Evolutionary conservation across 2,113 vertebrate species (phyloP), one percentile per base, ranked within the genome.

Genomic region (Hyla sarda): DNA sequence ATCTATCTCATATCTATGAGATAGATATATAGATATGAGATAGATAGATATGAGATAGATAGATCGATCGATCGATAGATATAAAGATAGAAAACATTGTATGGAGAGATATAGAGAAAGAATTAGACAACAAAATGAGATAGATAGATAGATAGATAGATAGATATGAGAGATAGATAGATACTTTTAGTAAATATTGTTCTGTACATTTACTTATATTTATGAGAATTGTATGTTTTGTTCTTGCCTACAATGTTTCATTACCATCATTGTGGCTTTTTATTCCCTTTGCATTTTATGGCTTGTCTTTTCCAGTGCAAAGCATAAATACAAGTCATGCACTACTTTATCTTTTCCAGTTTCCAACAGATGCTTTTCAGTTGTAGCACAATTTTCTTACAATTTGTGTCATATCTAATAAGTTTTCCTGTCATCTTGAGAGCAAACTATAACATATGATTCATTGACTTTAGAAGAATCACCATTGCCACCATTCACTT

Each of bases 321-420:
- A 14, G n/a, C 58, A 82, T 73, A 58, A 73, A 73, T 73, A 83
- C 69, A 83, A 67, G 48, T 58, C 82, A 72, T 83, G 16, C 16
- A 17, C 50, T 58, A 23, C 52, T 58, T 83, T 60, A 83, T 83
- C 50, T 54, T 74, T 74, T 62, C 14, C 71, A 60, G 71, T 74
- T 83, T 83, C 23, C 52, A 58, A 74, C 82, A 83, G 50, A 83
- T 74, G 71, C 69, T 28, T 83, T 83, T 75, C 82, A 83, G 52
- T 58, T 60, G 82, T 83, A 74, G 52, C 52, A 76, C 54, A 84
- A 62, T 77, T 84, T 75, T 84, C 71, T 72, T 75, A 84, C 52
- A 77, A 84, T 76, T 76, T 84, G 73, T 84, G 72, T 76, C 83
- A 76, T 77, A 62, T 77, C 52, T 84, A 76, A 76, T 84, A 84